phyloP scores from a whole-genome alignment of 2,888 invertebrate species.

The Parnassius smintheus region DNA sequence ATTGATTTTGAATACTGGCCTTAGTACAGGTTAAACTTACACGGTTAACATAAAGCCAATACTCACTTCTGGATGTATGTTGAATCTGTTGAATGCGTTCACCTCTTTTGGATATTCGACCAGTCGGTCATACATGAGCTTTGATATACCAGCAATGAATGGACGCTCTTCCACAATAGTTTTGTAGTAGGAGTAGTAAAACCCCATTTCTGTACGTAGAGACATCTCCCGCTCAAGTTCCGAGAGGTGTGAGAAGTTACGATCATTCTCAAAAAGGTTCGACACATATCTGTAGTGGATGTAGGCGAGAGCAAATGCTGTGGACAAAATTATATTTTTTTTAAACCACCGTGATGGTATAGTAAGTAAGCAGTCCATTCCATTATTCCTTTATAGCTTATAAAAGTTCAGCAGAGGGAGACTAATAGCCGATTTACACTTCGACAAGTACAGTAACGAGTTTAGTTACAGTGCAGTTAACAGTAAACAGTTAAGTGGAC shows the following conservation, averaged over 20 bases:
- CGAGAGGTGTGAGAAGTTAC: constrained; percentile 91
- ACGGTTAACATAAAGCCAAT: neutral
- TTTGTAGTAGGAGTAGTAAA: constrained; percentile 95
- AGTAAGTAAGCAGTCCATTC: neutral
- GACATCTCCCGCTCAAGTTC: constrained; percentile 92
- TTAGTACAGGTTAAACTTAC: too few relatives aligned
- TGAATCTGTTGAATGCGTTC: constrained; percentile 91
- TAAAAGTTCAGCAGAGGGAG: neutral
- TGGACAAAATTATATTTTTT: constrained; percentile 31
- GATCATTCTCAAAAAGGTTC: constrained; percentile 89
- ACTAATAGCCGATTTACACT: too few relatives aligned
- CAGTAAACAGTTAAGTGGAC: too few relatives aligned
- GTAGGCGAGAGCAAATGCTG: constrained; percentile 82
- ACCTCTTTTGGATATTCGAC: constrained; percentile 91
- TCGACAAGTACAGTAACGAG: too few relatives aligned
- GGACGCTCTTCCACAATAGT: constrained; percentile 85
- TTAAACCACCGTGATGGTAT: neutral
- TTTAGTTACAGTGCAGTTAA: too few relatives aligned
- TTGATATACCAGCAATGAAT: constrained; percentile 82
- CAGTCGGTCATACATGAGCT: constrained; percentile 85
- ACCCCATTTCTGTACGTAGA: constrained; percentile 92
- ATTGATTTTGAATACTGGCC: too few relatives aligned
- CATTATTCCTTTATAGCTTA: neutral
- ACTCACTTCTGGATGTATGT: constrained; percentile 90
- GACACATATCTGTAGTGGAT: constrained; percentile 85